These are phyloP conservation scores for Sinella curviseta DNA, from an alignment of 1,140 invertebrate species.

Conservation along the genomic window DNA sequence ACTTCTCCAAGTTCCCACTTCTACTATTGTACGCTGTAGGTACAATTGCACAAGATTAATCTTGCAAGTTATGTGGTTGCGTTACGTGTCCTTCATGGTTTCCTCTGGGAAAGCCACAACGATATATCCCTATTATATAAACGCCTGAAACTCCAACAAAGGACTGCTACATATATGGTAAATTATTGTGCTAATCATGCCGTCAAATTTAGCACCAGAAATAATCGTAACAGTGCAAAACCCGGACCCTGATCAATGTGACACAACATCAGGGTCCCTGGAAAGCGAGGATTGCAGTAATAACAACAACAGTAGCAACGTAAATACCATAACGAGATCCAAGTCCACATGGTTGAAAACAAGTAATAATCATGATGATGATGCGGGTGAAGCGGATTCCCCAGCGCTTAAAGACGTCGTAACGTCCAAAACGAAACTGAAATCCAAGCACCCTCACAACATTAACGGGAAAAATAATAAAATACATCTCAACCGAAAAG, in stretches of 20 bases:
- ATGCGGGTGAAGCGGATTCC: background rate
- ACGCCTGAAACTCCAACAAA: no score
- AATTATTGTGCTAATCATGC: background rate
- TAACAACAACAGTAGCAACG: background rate
- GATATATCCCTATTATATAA: no score
- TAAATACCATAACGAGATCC: background rate
- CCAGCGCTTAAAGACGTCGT: background rate
- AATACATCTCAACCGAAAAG: background rate
- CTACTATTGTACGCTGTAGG: no score
- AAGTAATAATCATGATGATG: background rate
- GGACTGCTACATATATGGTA: background rate
- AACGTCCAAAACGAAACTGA: background rate
- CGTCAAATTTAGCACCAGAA: background rate
- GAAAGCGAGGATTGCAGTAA: background rate
- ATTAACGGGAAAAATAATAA: background rate
- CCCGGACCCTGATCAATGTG: background rate
- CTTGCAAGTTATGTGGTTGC: no score
- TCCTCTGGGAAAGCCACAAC: no score
- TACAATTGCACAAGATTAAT: no score
- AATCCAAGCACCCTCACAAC: background rate
- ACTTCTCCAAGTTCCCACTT: no score
- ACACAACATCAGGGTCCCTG: background rate
- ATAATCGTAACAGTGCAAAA: conserved; percentile 3
- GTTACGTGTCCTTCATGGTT: no score
- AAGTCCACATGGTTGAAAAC: background rate